Evolutionary conservation across 2,113 vertebrate genomes (phyloP), one percentile per base, ranked within the genome.

Genomic region (Labrus mixtus): DNA sequence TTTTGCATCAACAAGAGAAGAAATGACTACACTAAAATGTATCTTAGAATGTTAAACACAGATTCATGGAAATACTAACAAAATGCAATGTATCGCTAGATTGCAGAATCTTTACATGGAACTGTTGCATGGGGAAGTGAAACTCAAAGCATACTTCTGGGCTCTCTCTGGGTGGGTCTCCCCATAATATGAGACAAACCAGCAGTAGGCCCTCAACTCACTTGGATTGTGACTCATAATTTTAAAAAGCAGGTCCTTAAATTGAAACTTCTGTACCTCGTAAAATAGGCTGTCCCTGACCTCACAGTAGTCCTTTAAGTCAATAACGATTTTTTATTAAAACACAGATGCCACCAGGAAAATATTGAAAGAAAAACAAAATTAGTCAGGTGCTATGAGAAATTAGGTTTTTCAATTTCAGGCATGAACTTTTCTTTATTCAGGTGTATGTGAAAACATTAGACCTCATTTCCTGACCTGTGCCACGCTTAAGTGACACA

Each of bases 361-460:
- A 76, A 76, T 62, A 29, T 79, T 75, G 54, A 78, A 78, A 83
- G 65, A 73, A 89, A 84, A 81, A 84, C 60, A 46, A 81, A 90
- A 88, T 80, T 79, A 87, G 83, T 75, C 66, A 69, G 61, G 53
- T 81, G 76, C 66, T 51, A 78, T 81, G 68, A 90, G 84, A 87
- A 85, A 84, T 56, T 56, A 66, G 73, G 70, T 80, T 73, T 84
- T 84, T 87, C 33, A 83, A 63, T 87, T 82, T 66, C 64, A 83
- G 73, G 56, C 72, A 78, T 79, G 82, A 33, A 60, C 69, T 67
- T 85, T 86, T 33, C 29, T 33, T 33, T 33, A 33, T 33, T 81
- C 73, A 54, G 59, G 71, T 78, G 77, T 62, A 85, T 82, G 84
- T 87, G 62, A 84, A 76, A 55, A 83, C 71, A 87, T 86, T 70